Conservation (phyloP, 2,797 vertebrate species). For the Distichodus sexfasciatus region DNA sequence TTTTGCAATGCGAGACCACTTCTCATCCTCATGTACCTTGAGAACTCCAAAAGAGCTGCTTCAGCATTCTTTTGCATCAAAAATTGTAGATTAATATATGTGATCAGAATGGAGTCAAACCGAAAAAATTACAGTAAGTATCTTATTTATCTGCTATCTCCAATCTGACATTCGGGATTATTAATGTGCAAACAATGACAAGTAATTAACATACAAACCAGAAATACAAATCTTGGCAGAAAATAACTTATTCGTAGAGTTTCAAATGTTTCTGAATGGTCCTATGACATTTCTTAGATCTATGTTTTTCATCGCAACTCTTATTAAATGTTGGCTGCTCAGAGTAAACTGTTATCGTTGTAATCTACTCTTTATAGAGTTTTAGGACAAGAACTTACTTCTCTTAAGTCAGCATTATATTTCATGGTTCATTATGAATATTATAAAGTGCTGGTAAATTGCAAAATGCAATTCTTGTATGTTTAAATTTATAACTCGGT, state of each 20-base stretch:
- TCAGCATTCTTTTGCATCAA: slow-evolving; percentile 25
- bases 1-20: slow-evolving; percentile 76
- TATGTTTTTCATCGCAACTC: background rate
- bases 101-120: slow-evolving; percentile 30
- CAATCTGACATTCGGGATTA: background rate
- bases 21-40: slow-evolving; percentile 89
- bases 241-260: background rate
- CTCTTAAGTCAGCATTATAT: background rate
- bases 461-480: background rate
- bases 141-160: slow-evolving; percentile 1
- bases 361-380: background rate
- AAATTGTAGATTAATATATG: slow-evolving; percentile 47
- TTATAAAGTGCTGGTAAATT: slow-evolving; percentile 4
- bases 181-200: background rate
- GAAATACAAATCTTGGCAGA: slow-evolving; percentile 39
- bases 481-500: background rate
- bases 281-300: slow-evolving; percentile 1
- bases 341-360: background rate
- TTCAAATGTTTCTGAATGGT: slow-evolving; percentile 1
- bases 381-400: background rate
- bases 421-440: background rate
- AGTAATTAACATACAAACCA: slow-evolving; percentile 26
- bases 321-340: background rate
- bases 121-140: slow-evolving; percentile 40
- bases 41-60: slow-evolving; percentile 56